Base-by-base conservation (phyloP, 2,797 vertebrate genomes). In the Enteromius fasciolatus region DNA sequence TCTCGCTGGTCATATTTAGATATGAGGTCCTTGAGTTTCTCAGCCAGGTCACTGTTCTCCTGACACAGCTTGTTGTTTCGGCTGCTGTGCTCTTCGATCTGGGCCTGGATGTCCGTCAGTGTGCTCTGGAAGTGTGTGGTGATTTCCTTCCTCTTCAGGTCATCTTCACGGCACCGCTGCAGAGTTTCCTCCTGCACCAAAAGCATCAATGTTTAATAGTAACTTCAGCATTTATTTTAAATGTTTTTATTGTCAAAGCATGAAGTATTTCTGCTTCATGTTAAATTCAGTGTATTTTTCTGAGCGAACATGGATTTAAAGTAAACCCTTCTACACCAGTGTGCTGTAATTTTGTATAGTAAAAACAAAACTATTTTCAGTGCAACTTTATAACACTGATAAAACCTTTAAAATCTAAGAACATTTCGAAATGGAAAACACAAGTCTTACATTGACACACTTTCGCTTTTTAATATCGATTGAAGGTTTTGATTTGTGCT, bases 111-210 rank as follows among this genome's bases (percentile, higher is more conserved):
- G 68, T 99, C 98, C 0, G 95, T 95, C 87, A 99, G 95, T 0
- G 97, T 99, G 67, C 94, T 95, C 93, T 99, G 98, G 92, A 99
- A 99, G 86, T 99, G 97, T 77, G 95, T 98, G 25, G 98, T 99
- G 93, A 99, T 99, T 93, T 99, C 98, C 87, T 98, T 99, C 86
- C 98, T 95, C 92, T 99, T 99, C 88, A 99, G 95, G 85, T 99
- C 98, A 84, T 99, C 98, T 89, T 99, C 98, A 12, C 98, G 93
- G 88, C 96, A 97, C 86, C 96, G 89, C 90, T 98, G 98, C 85
- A 99, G 93, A 1, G 96, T 99, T 93, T 99, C 98, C 80, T 99
- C 98, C 98, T 99, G 88, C 46, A 72, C 80, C 44, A 2, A 48
- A 75, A 0, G 0, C 5, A 17, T 73, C 44, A 69, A 9, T 2